These are phyloP conservation scores for Cinclus cinclus DNA, from an alignment of 2,113 vertebrate species.

Conservation along the genomic window DNA sequence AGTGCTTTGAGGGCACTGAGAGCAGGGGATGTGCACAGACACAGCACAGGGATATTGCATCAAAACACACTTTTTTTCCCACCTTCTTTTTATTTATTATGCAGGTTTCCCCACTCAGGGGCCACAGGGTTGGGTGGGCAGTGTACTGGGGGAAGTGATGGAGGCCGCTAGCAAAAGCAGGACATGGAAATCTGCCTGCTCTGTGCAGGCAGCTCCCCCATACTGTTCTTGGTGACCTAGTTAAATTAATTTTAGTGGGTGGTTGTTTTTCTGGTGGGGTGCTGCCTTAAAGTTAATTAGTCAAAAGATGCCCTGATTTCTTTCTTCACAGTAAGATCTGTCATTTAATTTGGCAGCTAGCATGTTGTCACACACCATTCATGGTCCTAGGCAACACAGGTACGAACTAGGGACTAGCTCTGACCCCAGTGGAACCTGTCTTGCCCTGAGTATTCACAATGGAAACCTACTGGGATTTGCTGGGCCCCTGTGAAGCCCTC, in stretches of 20 bases:
- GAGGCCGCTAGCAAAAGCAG: neutral
- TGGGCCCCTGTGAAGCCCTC: neutral
- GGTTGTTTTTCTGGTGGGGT: neutral
- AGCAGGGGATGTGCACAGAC: fast-evolving
- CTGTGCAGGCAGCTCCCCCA: neutral
- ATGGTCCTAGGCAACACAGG: neutral
- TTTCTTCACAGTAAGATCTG: neutral
- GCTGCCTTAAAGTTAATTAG: conserved; percentile 25
- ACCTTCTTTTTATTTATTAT: neutral
- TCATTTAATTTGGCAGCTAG: neutral
- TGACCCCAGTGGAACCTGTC: neutral
- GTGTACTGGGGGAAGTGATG: fast-evolving
- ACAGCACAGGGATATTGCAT: neutral
- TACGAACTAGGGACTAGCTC: fast-evolving
- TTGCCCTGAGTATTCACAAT: neutral
- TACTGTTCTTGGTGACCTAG: neutral
- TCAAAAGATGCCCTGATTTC: conserved; percentile 39
- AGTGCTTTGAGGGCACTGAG: fast-evolving
- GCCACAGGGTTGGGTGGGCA: fast-evolving
- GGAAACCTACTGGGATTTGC: neutral
- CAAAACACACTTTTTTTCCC: neutral
- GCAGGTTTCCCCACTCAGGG: neutral
- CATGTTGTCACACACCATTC: neutral
- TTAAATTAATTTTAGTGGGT: conserved; percentile 6
- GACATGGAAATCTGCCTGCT: neutral